Evolutionary conservation across 2,888 invertebrate genomes (phyloP).

Genomic region (Drosophila tanythrix): DNA sequence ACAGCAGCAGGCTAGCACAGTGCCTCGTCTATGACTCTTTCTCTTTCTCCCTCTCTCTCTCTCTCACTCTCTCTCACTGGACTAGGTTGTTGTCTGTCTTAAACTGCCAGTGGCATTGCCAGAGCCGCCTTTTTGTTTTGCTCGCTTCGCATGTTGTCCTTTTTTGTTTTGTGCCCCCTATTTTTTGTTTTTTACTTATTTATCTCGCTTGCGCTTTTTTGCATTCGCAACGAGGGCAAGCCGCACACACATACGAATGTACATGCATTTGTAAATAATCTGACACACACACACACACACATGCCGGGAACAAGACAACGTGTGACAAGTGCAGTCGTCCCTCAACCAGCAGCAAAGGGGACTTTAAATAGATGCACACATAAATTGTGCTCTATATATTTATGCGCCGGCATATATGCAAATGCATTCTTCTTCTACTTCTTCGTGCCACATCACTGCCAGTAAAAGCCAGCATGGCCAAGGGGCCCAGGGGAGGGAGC

Average conservation of each 20-base stretch:
- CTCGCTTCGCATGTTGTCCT: conserved; percentile 27
- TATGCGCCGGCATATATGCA: conserved; percentile 70
- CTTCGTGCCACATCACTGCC: conserved; percentile 26
- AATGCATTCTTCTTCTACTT: conserved; percentile 41
- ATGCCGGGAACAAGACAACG: conserved; percentile 55
- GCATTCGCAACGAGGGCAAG: conserved; percentile 74
- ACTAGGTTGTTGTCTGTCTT: conserved; percentile 11
- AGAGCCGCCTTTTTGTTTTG: conserved; percentile 42
- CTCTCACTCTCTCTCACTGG: conserved; percentile 1
- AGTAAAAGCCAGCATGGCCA: conserved; percentile 12
- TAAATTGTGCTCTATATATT: conserved; percentile 74
- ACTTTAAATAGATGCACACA: conserved; percentile 74
- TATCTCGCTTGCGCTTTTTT: conserved; percentile 69
- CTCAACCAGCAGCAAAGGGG: conserved; percentile 29
- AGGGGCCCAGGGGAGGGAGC: not conserved
- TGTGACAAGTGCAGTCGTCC: conserved; percentile 66
- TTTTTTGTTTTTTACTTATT: conserved; percentile 28
- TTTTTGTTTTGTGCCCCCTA: conserved; percentile 13
- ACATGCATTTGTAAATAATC: conserved; percentile 64
- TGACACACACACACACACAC: conserved; percentile 38
- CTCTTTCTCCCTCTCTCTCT: not conserved
- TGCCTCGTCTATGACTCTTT: conserved; percentile 12
- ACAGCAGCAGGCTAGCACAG: conserved; percentile 6
- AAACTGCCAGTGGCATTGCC: conserved; percentile 50
- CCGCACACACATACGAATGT: conserved; percentile 35